Conservation (phyloP, 2,888 invertebrate genomes). For the Brachyptera risi region DNA sequence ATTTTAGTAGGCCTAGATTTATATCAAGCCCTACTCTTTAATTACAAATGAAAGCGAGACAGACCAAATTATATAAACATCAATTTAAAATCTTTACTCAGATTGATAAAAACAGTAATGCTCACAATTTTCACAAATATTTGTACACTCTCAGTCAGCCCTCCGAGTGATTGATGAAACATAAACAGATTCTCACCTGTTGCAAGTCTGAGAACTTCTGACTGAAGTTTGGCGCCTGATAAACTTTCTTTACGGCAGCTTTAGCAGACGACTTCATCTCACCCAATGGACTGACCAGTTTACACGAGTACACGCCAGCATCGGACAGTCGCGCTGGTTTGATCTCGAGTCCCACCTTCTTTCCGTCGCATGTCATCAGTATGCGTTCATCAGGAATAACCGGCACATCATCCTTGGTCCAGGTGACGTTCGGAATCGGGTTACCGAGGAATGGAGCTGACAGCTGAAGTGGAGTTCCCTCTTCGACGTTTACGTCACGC, state of each 20-base stretch:
- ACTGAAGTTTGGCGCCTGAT: constrained; percentile 73
- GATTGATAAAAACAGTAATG: too few species aligned
- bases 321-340: constrained; percentile 65
- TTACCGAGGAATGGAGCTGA: constrained; percentile 73
- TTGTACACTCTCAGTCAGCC: too few species aligned
- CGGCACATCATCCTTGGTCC: constrained; percentile 73
- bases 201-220: constrained; percentile 68
- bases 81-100: not conserved
- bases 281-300: constrained; percentile 71
- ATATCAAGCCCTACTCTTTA: too few species aligned
- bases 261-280: constrained; percentile 65
- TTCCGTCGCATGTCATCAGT: constrained; percentile 78
- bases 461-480: constrained; percentile 70
- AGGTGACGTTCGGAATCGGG: constrained; percentile 74
- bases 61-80: too few species aligned
- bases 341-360: constrained; percentile 70
- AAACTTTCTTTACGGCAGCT: constrained; percentile 73
- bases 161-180: not conserved
- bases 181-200: constrained; percentile 46
- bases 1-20: too few species aligned
- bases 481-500: constrained; percentile 72
- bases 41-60: too few species aligned
- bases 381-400: constrained; percentile 61
- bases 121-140: too few species aligned
- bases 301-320: constrained; percentile 74